These are phyloP conservation scores for Molanna angustata DNA, from an alignment of 2,888 invertebrate species.

Conservation along the genomic window DNA sequence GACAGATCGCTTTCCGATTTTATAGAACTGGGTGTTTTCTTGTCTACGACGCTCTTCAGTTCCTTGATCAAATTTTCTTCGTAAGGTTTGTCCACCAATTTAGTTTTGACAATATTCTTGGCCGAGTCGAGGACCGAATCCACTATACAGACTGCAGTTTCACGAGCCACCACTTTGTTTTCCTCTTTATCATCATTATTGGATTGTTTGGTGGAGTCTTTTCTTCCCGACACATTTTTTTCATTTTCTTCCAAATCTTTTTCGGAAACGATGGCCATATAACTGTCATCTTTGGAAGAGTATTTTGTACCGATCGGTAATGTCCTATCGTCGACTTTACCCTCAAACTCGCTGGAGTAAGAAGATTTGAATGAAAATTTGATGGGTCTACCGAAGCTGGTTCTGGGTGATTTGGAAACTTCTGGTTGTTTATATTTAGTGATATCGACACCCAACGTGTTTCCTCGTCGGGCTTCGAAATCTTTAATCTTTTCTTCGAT, in stretches of 20 bases:
- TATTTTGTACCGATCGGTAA: constrained; percentile 31
- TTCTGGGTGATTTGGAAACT: constrained; percentile 28
- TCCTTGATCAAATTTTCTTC: constrained; percentile 20
- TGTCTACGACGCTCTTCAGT: constrained; percentile 12
- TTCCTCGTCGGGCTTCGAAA: constrained; percentile 27
- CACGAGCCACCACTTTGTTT: constrained; percentile 24
- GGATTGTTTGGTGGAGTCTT: constrained; percentile 11
- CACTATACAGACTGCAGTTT: constrained; percentile 30
- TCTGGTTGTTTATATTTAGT: constrained; percentile 29
- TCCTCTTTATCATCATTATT: constrained; percentile 16
- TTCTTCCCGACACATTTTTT: constrained; percentile 1
- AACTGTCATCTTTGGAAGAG: constrained; percentile 29
- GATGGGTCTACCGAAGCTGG: constrained; percentile 31
- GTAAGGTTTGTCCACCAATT: constrained; percentile 28
- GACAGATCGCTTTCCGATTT: constrained; percentile 12
- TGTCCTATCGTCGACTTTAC: constrained; percentile 30
- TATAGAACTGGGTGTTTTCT: constrained; percentile 12
- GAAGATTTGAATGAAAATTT: constrained; percentile 32
- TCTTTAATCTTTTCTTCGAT: constrained; percentile 32
- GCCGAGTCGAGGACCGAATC: constrained; percentile 32
- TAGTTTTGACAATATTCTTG: constrained; percentile 29
- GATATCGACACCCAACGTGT: constrained; percentile 21
- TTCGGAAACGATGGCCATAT: constrained; percentile 28
- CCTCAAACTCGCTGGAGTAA: constrained; percentile 30
- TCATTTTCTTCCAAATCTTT: constrained; percentile 15